Conservation (phyloP, 2,113 vertebrate species). For the Xyliphius kryptos region DNA sequence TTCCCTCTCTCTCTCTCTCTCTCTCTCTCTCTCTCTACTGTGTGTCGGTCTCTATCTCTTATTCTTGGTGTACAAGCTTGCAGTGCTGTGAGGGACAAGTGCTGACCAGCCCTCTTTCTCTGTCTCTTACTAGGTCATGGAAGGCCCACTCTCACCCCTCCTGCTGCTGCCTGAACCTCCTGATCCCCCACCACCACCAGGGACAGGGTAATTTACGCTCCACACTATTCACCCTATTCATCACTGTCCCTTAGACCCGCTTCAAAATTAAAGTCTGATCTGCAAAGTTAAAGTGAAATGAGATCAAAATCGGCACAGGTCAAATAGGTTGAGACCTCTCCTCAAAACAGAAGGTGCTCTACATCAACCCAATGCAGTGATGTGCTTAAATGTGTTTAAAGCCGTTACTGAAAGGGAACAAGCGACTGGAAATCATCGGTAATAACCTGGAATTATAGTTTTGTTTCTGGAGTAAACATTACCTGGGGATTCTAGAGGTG, state of each 20-base stretch:
- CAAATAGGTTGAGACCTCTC: constrained; percentile 74
- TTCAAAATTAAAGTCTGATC: constrained; percentile 99
- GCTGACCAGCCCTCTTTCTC: constrained; percentile 78
- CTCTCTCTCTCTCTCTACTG: constrained; percentile 40
- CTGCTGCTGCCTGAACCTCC: constrained; percentile 44
- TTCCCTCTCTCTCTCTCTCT: constrained; percentile 44
- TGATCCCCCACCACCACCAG: constrained; percentile 76
- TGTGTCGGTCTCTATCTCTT: too few species aligned
- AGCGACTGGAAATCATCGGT: too few species aligned
- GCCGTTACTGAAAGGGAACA: too few species aligned
- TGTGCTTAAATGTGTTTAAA: too few species aligned
- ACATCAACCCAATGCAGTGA: too few species aligned
- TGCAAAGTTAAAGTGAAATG: constrained; percentile 97
- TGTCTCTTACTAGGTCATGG: constrained; percentile 70
- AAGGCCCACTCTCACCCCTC: constrained; percentile 54
- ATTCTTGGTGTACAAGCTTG: constrained; percentile 61
- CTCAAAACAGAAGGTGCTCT: constrained; percentile 76
- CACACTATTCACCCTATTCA: constrained; percentile 94
- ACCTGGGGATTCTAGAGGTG: too few species aligned
- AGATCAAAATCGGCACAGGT: constrained; percentile 96
- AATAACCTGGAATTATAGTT: too few species aligned
- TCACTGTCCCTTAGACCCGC: constrained; percentile 86
- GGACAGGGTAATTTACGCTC: constrained; percentile 93
- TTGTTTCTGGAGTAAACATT: too few species aligned
- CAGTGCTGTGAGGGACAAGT: constrained; percentile 77